These are phyloP conservation scores for Tetramorium bicarinatum DNA, from an alignment of 2,888 invertebrate genomes.

Conservation along the genomic window DNA sequence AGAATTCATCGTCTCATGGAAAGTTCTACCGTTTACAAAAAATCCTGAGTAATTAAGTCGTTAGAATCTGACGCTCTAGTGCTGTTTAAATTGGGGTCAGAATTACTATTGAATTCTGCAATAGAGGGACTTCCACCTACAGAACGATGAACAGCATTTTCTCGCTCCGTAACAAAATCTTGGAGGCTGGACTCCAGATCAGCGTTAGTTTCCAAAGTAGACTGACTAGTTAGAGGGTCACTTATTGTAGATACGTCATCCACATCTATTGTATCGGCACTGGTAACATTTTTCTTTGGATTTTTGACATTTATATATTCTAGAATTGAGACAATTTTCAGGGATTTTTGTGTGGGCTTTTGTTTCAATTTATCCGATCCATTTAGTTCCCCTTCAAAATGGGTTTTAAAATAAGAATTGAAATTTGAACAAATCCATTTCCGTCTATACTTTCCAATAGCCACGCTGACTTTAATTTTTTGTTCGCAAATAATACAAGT, in stretches of 20 bases:
- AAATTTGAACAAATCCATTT: constrained; percentile 16
- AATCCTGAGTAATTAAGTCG: background rate
- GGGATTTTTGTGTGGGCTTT: background rate
- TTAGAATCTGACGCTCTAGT: background rate
- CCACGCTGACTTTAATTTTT: constrained; percentile 9
- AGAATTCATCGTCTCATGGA: background rate
- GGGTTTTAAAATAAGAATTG: background rate
- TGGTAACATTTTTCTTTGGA: constrained; percentile 13
- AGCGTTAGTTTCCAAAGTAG: constrained; percentile 1
- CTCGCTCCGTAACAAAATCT: background rate
- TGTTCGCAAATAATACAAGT: background rate
- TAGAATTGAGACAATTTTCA: constrained; percentile 2
- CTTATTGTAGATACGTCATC: background rate
- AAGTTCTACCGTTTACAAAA: background rate
- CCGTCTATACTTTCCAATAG: background rate
- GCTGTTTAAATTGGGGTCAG: constrained; percentile 1
- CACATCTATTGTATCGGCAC: background rate
- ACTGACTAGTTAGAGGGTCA: background rate
- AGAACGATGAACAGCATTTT: background rate
- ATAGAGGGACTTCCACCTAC: background rate
- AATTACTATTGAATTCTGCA: background rate
- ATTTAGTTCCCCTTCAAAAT: constrained; percentile 4
- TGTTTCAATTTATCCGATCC: background rate
- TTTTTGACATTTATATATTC: background rate
- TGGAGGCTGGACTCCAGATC: background rate